Base-by-base conservation (phyloP, 2,888 invertebrate species). In the Hemithea aestivaria region DNA sequence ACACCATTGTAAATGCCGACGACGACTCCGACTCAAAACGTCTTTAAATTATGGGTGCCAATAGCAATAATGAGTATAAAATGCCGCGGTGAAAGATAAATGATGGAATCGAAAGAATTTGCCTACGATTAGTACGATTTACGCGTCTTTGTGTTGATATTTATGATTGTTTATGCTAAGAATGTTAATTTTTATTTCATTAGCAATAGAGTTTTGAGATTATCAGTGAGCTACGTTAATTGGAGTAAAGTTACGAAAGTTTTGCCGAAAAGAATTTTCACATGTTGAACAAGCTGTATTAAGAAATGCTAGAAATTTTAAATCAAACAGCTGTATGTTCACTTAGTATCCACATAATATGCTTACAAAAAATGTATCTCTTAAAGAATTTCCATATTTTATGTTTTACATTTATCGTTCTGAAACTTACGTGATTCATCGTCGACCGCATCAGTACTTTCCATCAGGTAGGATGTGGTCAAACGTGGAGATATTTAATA, bases 111-210 rank as follows among this genome's bases (percentile, higher is more conserved):
- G 12, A 31, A 45, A 43, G 51, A 48, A 51, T 51, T 33, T 22
- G 34, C 27, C 10, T 9, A 40, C 40, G 32, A 39, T 27, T 37
- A 29, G 34, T 31, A 7, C 6, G 27, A 35, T 31, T 35, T 28
- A 34, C 35, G 34, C 37, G 28, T 27, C 34, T 36, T 36, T 40
- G 27, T 42, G 39, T 31, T 27, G 27, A 23, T 43, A 38, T 38
- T 43, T 50, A 40, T 35, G 21, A 27, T 23, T 40, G 24, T 51
- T 51, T 48, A 36, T 40, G 22, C 10, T 27, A 35, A 29, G 48
- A 51, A 51, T 51, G 29, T 44, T 51, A 48, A 48, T 47, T 41
- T 43, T 35, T 43, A 32, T 43, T 37, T 22, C 30, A 36, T 26
- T 36, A 26, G 32, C 28, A 30, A 41, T 41, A 35, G 32, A 26